These are phyloP conservation scores for Pocillopora grandis DNA, from an alignment of 92 coral and sea anemone genomes.

Conservation along the genomic window DNA sequence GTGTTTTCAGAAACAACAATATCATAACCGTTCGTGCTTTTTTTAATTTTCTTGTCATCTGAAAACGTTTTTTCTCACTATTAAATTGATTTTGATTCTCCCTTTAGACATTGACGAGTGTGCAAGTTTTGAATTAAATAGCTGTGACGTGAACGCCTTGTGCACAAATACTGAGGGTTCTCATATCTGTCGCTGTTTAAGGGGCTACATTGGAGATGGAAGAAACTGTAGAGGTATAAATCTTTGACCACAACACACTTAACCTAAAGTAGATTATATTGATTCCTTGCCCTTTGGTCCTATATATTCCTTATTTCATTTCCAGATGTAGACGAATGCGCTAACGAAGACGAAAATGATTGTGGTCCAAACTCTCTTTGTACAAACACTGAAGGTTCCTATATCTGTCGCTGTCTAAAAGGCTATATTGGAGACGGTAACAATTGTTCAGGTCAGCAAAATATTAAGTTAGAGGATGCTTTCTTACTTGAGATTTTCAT, in stretches of 20 bases:
- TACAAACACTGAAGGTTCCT: constrained; percentile 43
- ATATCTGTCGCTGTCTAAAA: constrained; percentile 46
- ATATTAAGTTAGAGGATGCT: too few species aligned
- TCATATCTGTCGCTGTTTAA: constrained; percentile 54
- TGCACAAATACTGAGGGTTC: constrained; percentile 65
- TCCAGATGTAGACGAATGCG: constrained; percentile 58
- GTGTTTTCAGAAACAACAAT: too few species aligned
- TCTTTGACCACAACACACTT: too few species aligned
- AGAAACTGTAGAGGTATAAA: constrained; percentile 53
- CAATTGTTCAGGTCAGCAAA: constrained; percentile 38
- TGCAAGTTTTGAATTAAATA: neutral
- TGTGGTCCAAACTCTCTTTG: constrained; percentile 57
- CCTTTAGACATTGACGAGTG: constrained; percentile 59
- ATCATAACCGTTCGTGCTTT: too few species aligned
- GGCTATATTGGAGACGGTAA: constrained; percentile 58
- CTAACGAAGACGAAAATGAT: neutral
- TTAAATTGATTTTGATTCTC: neutral
- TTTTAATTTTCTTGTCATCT: too few species aligned
- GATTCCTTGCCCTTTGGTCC: neutral
- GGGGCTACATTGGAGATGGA: constrained; percentile 62
- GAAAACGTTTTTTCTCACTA: too few species aligned
- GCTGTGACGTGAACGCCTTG: constrained; percentile 57
- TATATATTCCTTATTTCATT: neutral
- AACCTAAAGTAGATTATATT: neutral
- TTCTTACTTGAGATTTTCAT: too few species aligned